Evolutionary conservation across 2,888 invertebrate genomes (phyloP), one percentile per base, ranked within the genome.

Genomic region (Hemaris fuciformis): DNA sequence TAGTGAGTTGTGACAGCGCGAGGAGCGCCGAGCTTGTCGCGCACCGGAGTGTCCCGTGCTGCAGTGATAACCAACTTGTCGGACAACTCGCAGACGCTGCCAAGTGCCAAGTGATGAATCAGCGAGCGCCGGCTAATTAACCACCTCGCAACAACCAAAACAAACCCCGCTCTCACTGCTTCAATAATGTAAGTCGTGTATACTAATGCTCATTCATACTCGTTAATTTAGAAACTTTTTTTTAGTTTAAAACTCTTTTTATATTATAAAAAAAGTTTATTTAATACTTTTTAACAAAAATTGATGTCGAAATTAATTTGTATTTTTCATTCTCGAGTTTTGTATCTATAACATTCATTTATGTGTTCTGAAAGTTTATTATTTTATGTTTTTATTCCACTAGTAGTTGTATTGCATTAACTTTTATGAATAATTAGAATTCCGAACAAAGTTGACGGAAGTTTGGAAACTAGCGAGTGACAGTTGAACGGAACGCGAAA

Each of bases 61-160:
- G 74, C 70, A 77, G 69, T 77, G 81, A 84, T 82, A n/a, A 84
- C 80, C 83, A 85, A 80, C 76, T 84, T 84, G 83, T 81, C 75
- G 83, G 81, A 83, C 80, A 84, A 83, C 86, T 83, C 79, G 85
- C 86, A 87, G 89, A 89, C 89, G 88, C 79, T 89, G 84, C 87
- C 87, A 86, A 91, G 91, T 89, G 85, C 87, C 86, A 86, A 91
- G 91, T 91, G 91, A 91, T 91, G 91, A 91, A 89, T 91, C 88
- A 91, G 91, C 90, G 89, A 81, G 86, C 88, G 87, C 87, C 87
- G 87, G 87, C 85, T 90, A 90, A 91, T 91, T 91, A 91, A 87
- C 84, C 80, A 77, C 87, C 86, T 84, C 82, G 82, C 83, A 84
- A 85, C 79, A 84, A 85, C 88, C 85, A 88, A 89, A 91, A 91